A percentile compares a stretch with the other conserved stretches of the same genome.
phyloP scores from a whole-genome alignment of 92 coral and sea anemone species.

The Palythoa heliodiscus region DNA sequence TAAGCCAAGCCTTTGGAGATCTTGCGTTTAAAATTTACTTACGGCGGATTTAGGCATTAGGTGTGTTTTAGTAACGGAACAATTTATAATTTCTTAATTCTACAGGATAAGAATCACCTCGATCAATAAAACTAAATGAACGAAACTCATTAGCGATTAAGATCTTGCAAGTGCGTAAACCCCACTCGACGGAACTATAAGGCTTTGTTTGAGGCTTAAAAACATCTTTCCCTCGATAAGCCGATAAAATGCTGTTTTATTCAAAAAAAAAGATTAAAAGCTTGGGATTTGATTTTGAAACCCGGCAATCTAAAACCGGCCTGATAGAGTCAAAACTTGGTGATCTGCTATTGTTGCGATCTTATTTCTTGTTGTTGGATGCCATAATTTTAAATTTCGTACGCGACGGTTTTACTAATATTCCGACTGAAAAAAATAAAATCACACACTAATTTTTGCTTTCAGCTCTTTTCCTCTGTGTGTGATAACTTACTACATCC shows the following conservation, averaged over 20 bases:
- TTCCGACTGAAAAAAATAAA: not conserved
- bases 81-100: not conserved
- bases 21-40: no score
- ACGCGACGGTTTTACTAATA: not conserved
- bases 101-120: not conserved
- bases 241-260: not conserved
- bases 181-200: not conserved
- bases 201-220: not conserved
- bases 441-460: no score
- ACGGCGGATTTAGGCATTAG: not conserved
- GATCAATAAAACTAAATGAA: constrained; percentile 4
- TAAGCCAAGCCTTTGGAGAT: no score
- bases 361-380: not conserved
- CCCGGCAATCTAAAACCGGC: not conserved
- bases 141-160: not conserved
- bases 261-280: not conserved
- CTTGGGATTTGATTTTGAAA: not conserved
- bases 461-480: not conserved
- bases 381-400: not conserved
- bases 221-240: not conserved
- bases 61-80: not conserved
- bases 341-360: not conserved
- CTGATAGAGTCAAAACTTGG: not conserved
- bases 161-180: not conserved
- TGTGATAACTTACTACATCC: not conserved